These are phyloP conservation scores for Copidosoma aretas DNA, from an alignment of 2,888 invertebrate genomes.

Conservation along the genomic window DNA sequence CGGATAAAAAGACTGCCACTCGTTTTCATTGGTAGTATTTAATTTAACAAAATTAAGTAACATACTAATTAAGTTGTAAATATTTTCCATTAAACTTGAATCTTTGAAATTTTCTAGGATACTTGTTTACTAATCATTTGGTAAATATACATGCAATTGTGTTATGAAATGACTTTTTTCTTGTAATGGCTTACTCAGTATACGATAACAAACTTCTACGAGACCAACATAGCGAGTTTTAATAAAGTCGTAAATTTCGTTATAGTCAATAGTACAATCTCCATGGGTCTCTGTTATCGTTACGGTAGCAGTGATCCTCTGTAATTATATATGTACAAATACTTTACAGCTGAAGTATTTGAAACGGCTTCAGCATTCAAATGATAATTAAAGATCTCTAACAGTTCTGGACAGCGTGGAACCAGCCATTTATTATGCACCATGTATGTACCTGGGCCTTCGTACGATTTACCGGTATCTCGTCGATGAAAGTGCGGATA, in stretches of 20 bases:
- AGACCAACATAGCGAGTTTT: constrained; percentile 42
- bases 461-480: constrained; percentile 37
- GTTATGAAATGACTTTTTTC: constrained; percentile 40
- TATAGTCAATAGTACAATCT: constrained; percentile 28
- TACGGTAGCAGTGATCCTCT: constrained; percentile 8
- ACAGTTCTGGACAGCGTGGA: constrained; percentile 46
- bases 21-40: constrained; percentile 26
- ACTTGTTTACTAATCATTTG: constrained; percentile 31
- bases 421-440: constrained; percentile 53
- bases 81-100: neutral
- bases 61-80: constrained; percentile 20
- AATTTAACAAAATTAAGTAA: constrained; percentile 30
- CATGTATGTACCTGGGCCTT: constrained; percentile 20
- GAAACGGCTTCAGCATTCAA: constrained; percentile 51
- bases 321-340: constrained; percentile 49
- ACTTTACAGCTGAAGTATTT: constrained; percentile 47
- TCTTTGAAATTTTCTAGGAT: constrained; percentile 7
- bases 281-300: too few relatives aligned
- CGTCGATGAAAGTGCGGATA: constrained; percentile 45
- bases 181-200: constrained; percentile 35
- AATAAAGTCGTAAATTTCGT: constrained; percentile 39
- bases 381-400: constrained; percentile 44
- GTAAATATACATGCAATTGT: constrained; percentile 39
- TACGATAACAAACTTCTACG: constrained; percentile 41
- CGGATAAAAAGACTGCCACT: constrained; percentile 30